Evolutionary conservation across 1,140 invertebrate species (phyloP), one percentile per base, ranked within the genome.

Genomic region (Theocolax elegans): DNA sequence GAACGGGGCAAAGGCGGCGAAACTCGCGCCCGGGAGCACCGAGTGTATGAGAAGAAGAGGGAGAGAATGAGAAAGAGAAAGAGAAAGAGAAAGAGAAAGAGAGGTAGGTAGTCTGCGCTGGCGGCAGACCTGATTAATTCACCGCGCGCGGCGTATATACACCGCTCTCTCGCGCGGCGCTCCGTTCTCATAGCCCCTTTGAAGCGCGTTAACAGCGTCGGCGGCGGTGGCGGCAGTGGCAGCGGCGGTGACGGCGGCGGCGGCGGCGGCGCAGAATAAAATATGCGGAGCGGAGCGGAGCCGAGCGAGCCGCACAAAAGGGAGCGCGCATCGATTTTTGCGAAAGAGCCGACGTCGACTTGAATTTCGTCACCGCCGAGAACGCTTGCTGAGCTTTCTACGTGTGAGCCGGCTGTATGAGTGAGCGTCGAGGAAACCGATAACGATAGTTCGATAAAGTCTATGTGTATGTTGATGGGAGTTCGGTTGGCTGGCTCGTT

Each of bases 201-300:
- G 72, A 54, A 69, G 60, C 59, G 65, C 68, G 53, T 63, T 72
- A 72, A 72, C 58, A 51, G 59, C 72, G 44, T 63, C 60, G 44
- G 67, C 46, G 29, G 27, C 42, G n/a, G 42, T 46, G 42, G 48
- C 48, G 68, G 69, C 58, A 46, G 59, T 68, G 38, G 54, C 60
- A 29, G 64, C 40, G 29, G 51, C 51, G 53, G 51, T 49, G 48
- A 71, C 67, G 51, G 56, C 68, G 68, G 69, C 58, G 42, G 59
- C 72, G 38, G 54, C 60, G 38, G 64, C 40, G 29, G 51, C 51
- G 53, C 60, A 59, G 48, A 71, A 71, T 71, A 71, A 71, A 71
- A 59, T 56, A 56, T 63, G 65, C 59, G 58, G 44, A 62, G 31
- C 65, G 71, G 38, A 44, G 27, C 13, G 29, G 27, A 35, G 25